These are phyloP conservation scores for Leptopilina myrica DNA, from an alignment of 2,888 invertebrate genomes.

Conservation along the genomic window DNA sequence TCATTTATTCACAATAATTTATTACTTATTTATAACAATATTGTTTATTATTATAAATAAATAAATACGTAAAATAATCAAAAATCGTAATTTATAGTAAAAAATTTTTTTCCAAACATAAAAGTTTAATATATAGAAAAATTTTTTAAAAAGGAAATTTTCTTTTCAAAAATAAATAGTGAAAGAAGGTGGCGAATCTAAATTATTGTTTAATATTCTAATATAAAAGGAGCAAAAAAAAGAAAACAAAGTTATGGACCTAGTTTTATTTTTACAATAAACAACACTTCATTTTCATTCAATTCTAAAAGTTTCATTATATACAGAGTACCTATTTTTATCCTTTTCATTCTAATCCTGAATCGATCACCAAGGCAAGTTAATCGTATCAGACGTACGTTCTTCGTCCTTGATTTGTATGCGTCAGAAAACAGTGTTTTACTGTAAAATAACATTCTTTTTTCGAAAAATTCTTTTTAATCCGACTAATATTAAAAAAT, in stretches of 20 bases:
- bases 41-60: no score
- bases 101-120: no score
- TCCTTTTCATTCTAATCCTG: conserved; percentile 12
- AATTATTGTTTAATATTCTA: no score
- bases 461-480: neutral
- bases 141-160: no score
- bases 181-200: no score
- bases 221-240: neutral
- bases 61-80: no score
- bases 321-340: neutral
- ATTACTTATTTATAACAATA: no score
- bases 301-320: neutral
- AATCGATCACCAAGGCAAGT: conserved; percentile 1
- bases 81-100: no score
- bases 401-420: neutral
- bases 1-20: no score
- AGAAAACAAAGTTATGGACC: neutral
- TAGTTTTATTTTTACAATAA: neutral
- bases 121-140: no score
- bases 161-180: no score
- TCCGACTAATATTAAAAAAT: no score
- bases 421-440: neutral
- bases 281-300: neutral
- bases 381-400: conserved; percentile 8
- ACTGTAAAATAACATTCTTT: neutral